A percentile compares a stretch with the other conserved stretches of the same genome.
Evolutionary conservation across 2,888 invertebrate species (phyloP).

Genomic region (Stomorhina lunata): DNA sequence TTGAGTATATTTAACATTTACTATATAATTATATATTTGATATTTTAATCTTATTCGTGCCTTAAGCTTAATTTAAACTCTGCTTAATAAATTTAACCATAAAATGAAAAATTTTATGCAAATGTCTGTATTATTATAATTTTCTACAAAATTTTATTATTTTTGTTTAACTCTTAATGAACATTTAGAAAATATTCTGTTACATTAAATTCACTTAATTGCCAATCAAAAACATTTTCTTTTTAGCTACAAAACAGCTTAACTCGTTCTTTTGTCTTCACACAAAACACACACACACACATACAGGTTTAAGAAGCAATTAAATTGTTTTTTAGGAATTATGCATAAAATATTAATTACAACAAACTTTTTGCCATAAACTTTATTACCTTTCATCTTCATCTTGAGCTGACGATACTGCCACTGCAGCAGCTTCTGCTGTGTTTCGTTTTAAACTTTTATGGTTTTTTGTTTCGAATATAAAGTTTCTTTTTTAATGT

Average conservation of each 20-base stretch:
- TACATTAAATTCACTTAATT: constrained; percentile 7
- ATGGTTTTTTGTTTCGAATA: neutral
- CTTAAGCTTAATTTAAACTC: too few species aligned
- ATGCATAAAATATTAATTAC: constrained; percentile 41
- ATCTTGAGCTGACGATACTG: too few species aligned
- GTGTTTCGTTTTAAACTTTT: too few species aligned
- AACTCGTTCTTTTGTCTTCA: neutral
- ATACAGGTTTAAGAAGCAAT: neutral
- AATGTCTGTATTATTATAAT: neutral
- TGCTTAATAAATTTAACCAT: neutral
- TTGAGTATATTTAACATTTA: too few species aligned
- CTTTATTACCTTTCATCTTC: constrained; percentile 15
- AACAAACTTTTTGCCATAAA: constrained; percentile 27
- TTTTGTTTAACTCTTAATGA: neutral
- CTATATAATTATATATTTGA: too few species aligned
- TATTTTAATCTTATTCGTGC: too few species aligned
- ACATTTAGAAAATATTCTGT: neutral
- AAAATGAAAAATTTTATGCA: neutral
- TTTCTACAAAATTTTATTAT: neutral
- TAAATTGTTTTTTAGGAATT: neutral
- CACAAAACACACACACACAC: neutral
- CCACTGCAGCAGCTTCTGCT: too few species aligned
- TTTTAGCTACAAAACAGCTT: neutral
- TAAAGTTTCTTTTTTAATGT: constrained; percentile 27
- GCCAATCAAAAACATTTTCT: neutral